These are phyloP conservation scores for Mythimna impura DNA, from an alignment of 2,888 invertebrate genomes.

Conservation along the genomic window DNA sequence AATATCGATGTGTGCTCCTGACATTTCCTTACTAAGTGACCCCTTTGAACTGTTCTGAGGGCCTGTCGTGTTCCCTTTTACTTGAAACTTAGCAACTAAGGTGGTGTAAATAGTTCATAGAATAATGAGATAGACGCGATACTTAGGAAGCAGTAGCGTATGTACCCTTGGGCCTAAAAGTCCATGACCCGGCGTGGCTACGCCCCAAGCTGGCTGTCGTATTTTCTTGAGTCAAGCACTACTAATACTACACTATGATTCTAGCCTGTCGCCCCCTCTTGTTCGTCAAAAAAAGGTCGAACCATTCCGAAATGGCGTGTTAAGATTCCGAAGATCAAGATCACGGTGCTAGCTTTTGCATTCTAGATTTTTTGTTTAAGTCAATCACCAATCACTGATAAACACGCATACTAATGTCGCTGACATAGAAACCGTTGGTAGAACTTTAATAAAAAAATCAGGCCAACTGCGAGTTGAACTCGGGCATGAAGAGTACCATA, in stretches of 20 bases:
- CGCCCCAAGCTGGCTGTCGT: background rate
- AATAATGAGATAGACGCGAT: conserved; percentile 9
- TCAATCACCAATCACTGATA: too few species aligned
- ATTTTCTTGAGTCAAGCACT: background rate
- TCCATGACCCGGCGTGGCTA: background rate
- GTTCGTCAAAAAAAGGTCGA: background rate
- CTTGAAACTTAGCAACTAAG: conserved; percentile 76
- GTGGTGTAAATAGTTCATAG: conserved; percentile 35
- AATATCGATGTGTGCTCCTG: conserved; percentile 88
- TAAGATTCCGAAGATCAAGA: too few species aligned
- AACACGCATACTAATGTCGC: too few species aligned
- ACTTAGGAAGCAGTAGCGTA: background rate
- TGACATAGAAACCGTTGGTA: too few species aligned
- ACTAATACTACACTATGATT: background rate
- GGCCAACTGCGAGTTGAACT: too few species aligned
- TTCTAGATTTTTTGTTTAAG: too few species aligned
- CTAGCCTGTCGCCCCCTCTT: background rate
- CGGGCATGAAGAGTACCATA: too few species aligned
- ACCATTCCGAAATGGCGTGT: background rate
- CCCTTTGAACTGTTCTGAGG: conserved; percentile 73
- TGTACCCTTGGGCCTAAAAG: background rate
- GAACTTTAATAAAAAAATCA: too few species aligned
- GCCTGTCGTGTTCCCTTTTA: conserved; percentile 73
- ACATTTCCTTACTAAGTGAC: conserved; percentile 84
- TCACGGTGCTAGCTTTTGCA: too few species aligned